These are phyloP conservation scores for Acomys russatus DNA, from an alignment of 2,797 vertebrate species.

Conservation along the genomic window DNA sequence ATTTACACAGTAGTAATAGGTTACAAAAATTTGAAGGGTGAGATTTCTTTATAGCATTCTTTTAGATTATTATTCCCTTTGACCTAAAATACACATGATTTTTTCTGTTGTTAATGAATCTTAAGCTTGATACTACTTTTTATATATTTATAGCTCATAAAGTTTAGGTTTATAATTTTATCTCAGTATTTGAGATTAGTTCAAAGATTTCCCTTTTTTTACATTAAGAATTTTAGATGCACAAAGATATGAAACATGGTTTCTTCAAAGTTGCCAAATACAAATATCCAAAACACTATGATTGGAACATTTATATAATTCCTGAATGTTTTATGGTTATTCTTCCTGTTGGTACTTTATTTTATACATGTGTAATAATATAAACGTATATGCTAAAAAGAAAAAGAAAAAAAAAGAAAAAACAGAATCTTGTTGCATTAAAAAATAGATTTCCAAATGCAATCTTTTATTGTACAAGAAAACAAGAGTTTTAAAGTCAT, in stretches of 20 bases:
- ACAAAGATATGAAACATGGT: too few species aligned
- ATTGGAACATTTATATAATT: too few species aligned
- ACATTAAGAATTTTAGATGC: too few species aligned
- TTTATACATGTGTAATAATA: too few species aligned
- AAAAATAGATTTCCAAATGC: not conserved
- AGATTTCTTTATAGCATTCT: not conserved
- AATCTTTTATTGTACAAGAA: not conserved
- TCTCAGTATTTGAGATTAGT: not conserved
- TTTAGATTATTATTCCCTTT: not conserved
- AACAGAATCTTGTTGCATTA: too few species aligned
- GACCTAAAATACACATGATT: not conserved
- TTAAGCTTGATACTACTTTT: not conserved
- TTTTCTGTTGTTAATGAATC: not conserved
- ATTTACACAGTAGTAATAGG: not conserved
- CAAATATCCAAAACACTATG: too few species aligned
- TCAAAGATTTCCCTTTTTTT: not conserved
- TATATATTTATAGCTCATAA: not conserved
- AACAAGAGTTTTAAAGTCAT: not conserved
- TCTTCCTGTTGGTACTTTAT: too few species aligned
- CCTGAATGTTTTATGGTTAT: too few species aligned
- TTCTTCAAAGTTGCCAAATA: too few species aligned
- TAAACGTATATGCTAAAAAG: too few species aligned
- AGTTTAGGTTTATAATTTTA: not conserved
- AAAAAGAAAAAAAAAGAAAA: too few species aligned
- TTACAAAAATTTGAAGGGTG: not conserved